Evolutionary conservation across 2,797 vertebrate genomes (phyloP), one percentile per base, ranked within the genome.

Genomic region (Sebastes taczanowskii): DNA sequence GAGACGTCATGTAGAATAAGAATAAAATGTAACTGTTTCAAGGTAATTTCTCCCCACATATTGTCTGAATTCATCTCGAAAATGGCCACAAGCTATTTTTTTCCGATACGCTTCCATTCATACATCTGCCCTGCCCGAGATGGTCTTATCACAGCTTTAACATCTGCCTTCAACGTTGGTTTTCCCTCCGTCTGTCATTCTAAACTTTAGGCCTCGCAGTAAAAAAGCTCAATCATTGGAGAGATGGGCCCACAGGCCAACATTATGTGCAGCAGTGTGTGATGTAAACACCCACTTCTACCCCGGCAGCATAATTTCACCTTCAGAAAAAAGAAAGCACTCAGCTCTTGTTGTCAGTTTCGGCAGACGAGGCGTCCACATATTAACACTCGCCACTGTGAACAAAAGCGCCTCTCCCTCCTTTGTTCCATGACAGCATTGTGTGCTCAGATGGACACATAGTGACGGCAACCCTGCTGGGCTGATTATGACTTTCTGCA

Each of bases 241-340:
- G 63, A 72, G 68, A 78, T 46, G 42, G 46, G 49, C 74, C 91
- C 18, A 67, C 78, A 79, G 88, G 87, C 84, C 53, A 60, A 77
- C 55, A 74, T 68, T 81, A 79, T 86, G 90, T 86, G 88, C 76
- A 85, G 80, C 78, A 46, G 78, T 53, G 65, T 86, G 83, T 80
- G 84, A 86, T 80, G 71, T 62, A 81, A 93, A 91, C 86, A 80
- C 77, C 76, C 86, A 86, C 80, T 79, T 71, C 72, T 29, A 46
- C 62, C 84, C 84, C 84, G 82, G 81, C 77, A 86, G 87, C 77
- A 58, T 88, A 25, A 72, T 86, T 86, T 84, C 77, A 87, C 78
- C 77, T 87, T 87, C 52, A 61, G 63, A 89, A 71, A 62, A 75
- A 62, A 75, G n/a, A 87, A 83, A 77, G 55, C 63, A 23, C 64